These are phyloP conservation scores for Paraescarpia echinospica DNA, from an alignment of 1,140 invertebrate species.

Conservation along the genomic window DNA sequence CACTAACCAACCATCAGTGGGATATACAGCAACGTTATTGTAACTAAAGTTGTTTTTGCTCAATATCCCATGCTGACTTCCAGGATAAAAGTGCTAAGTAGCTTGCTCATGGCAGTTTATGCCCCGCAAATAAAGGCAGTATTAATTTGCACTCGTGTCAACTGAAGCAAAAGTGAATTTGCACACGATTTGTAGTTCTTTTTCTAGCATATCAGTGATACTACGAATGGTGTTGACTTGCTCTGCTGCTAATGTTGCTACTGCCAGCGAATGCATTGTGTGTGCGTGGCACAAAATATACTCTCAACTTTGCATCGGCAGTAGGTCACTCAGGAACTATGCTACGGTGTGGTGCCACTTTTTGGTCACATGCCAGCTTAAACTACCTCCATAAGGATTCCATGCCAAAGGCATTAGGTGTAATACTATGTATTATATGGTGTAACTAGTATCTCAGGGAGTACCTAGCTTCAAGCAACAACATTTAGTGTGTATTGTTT, in stretches of 20 bases:
- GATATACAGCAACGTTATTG: background rate
- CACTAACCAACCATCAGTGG: background rate
- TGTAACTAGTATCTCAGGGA: background rate
- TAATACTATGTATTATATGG: slow-evolving; percentile 6
- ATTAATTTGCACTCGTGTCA: background rate
- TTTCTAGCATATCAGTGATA: slow-evolving; percentile 6
- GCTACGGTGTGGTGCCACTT: slow-evolving; percentile 3
- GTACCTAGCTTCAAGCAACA: slow-evolving; percentile 4
- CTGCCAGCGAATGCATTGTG: background rate
- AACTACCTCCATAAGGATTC: slow-evolving; percentile 5
- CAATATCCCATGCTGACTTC: background rate
- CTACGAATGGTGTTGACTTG: background rate
- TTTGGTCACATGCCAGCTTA: background rate
- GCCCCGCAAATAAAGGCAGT: background rate
- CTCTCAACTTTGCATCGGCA: background rate
- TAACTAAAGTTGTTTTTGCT: background rate
- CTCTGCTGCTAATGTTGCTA: background rate
- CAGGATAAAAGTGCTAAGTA: background rate
- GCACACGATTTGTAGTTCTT: background rate
- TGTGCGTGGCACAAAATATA: slow-evolving; percentile 1
- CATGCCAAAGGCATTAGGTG: background rate
- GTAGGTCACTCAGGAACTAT: background rate
- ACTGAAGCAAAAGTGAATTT: slow-evolving; percentile 6
- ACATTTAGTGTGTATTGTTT: slow-evolving; percentile 6
- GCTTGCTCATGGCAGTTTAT: background rate